Base-by-base conservation (phyloP, 1,140 invertebrate species). In the Pogonognathellus flavescens region DNA sequence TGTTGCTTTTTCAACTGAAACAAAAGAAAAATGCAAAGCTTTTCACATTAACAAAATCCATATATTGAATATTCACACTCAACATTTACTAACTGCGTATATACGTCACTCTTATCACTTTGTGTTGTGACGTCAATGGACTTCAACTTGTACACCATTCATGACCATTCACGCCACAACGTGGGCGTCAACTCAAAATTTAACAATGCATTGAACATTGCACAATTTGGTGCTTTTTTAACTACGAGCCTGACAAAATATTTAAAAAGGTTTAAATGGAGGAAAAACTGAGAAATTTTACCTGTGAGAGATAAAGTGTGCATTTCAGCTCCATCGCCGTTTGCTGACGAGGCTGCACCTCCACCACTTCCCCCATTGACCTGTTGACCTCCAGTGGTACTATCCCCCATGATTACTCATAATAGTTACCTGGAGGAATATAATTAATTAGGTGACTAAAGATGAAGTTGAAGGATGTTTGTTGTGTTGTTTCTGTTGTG, bases 251-350 rank as follows among this genome's bases (percentile, higher is more conserved):
- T 53, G 7, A 8, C 52, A 13, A 7, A 53, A 53, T 59, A 16
- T n/a, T n/a, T n/a, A n/a, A n/a, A n/a, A n/a, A n/a, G n/a, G n/a
- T n/a, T 11, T 59, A 8, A 18, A 7, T 60, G 22, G 18, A 60
- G 16, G n/a, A n/a, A 8, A 22, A 4, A 70, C 25, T 31, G 11
- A n/a, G 16, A 70, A 72, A n/a, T n/a, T 22, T 49, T n/a, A 76
- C 70, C 70, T 76, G 70, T 76, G 13, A 76, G 41, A n/a, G 70
- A 76, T 25, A 76, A 31, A n/a, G 70, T 76, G 16, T 76, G 70
- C 70, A 76, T 76, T 16, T 76, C 70, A 1, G 13, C n/a, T 49
- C 25, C 22, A 31, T 76, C 41, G 6, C 16, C 53, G 53, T 41
- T n/a, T 57, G 53, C 53, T 57, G 66, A 6, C 6, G 66, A 11